Percentiles rank a stretch among this genome's conserved stretches.
Conservation (phyloP, 2,888 invertebrate species). For the Margaritifera margaritifera region DNA sequence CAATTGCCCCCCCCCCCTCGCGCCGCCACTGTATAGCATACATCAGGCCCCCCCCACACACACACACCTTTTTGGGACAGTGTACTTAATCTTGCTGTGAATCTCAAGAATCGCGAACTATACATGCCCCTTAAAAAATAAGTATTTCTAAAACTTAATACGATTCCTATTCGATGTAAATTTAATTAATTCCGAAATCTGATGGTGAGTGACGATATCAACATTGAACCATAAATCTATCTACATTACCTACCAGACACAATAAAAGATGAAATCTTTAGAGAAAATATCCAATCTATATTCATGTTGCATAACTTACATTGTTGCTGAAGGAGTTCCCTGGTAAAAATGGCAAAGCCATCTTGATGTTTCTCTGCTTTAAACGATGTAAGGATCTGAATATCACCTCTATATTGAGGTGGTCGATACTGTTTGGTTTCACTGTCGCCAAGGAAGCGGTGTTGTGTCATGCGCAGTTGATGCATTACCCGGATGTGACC, state of each 20-base stretch:
- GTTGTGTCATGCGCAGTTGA: conserved; percentile 3
- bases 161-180: too few species aligned
- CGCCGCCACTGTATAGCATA: too few species aligned
- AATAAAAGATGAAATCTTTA: not conserved
- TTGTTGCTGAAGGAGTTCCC: conserved; percentile 68
- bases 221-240: not conserved
- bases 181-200: too few species aligned
- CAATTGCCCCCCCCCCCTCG: too few species aligned
- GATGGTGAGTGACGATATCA: too few species aligned
- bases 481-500: conserved; percentile 1
- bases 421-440: conserved; percentile 26
- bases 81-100: too few species aligned
- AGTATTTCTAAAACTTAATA: too few species aligned
- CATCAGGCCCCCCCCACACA: too few species aligned
- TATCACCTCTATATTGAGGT: conserved; percentile 7
- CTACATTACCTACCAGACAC: not conserved
- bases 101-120: too few species aligned
- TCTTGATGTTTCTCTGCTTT: conserved; percentile 31
- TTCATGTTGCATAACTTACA: conserved; percentile 52
- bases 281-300: not conserved
- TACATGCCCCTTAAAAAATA: too few species aligned
- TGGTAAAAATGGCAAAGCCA: conserved; percentile 72
- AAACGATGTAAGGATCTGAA: not conserved
- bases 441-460: conserved; percentile 41
- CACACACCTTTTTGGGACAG: too few species aligned